Percentiles rank a stretch among this genome's conserved stretches.
Evolutionary conservation across 2,797 vertebrate species (phyloP).

Genomic region (Falco cherrug): DNA sequence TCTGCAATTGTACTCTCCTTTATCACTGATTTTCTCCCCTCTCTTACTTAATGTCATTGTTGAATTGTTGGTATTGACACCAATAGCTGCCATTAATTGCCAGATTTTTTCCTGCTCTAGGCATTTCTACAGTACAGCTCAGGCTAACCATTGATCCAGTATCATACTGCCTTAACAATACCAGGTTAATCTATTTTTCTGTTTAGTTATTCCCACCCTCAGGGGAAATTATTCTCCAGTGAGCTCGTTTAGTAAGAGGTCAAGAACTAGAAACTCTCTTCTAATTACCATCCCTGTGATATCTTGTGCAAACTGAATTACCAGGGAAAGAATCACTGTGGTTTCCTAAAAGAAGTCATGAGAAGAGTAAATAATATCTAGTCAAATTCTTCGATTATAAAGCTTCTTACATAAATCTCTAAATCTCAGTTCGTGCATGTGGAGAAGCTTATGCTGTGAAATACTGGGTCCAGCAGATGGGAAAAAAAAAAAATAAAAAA

Average conservation of each 20-base stretch:
- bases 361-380: background rate
- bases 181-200: slow-evolving; percentile 66
- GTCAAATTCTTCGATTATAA: background rate
- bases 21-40: background rate
- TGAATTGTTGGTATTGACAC: slow-evolving; percentile 30
- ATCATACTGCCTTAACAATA: slow-evolving; percentile 54
- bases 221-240: slow-evolving; percentile 34
- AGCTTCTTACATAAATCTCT: background rate
- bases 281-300: slow-evolving; percentile 59
- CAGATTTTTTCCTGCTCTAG: slow-evolving; percentile 34
- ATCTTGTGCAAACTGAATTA: slow-evolving; percentile 45
- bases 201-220: slow-evolving; percentile 50
- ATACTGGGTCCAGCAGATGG: background rate
- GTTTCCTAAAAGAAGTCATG: background rate
- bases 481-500: background rate
- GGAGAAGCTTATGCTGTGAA: background rate
- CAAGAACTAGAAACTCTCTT: slow-evolving; percentile 51
- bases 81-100: slow-evolving; percentile 56
- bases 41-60: slow-evolving; percentile 13
- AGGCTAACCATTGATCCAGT: slow-evolving; percentile 50
- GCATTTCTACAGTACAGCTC: slow-evolving; percentile 48
- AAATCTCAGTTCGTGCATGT: background rate
- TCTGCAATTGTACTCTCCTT: background rate
- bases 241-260: slow-evolving; percentile 61
- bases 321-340: background rate